Conservation (phyloP, 2,797 vertebrate genomes). For the Xenentodon cancila region DNA sequence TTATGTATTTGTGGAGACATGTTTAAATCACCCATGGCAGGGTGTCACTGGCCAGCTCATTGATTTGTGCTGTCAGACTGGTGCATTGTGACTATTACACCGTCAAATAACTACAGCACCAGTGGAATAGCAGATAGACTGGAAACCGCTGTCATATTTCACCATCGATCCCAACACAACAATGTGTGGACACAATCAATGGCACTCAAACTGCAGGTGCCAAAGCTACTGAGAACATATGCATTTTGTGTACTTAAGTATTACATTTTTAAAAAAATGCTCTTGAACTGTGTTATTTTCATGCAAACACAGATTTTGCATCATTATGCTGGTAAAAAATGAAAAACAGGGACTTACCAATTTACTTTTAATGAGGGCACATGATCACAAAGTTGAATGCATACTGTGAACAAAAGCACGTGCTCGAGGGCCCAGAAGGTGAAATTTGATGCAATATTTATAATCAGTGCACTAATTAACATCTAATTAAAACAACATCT, state of each 20-base stretch:
- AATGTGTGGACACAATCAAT: slow-evolving; percentile 49
- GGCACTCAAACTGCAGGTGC: slow-evolving; percentile 33
- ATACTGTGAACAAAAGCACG: slow-evolving; percentile 1
- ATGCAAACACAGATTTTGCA: not conserved
- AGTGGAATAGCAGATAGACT: slow-evolving; percentile 32
- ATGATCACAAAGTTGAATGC: slow-evolving; percentile 11
- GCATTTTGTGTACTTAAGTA: not conserved
- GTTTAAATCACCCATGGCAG: slow-evolving; percentile 19
- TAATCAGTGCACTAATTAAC: slow-evolving; percentile 41
- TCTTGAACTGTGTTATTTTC: not conserved
- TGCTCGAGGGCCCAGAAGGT: slow-evolving; percentile 7
- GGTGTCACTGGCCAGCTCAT: slow-evolving; percentile 35
- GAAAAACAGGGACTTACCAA: not conserved
- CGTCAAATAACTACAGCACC: slow-evolving; percentile 12
- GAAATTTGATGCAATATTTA: slow-evolving; percentile 31
- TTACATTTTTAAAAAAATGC: not conserved
- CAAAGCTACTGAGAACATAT: not conserved
- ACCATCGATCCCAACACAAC: slow-evolving; percentile 60
- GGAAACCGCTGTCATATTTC: slow-evolving; percentile 40
- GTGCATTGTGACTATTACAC: slow-evolving; percentile 11
- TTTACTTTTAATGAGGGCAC: not conserved
- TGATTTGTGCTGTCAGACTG: slow-evolving; percentile 49
- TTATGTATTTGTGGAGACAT: slow-evolving; percentile 16
- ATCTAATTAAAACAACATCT: slow-evolving; percentile 44
- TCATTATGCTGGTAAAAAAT: not conserved